Percentiles rank a stretch among this genome's conserved stretches.
phyloP scores from a whole-genome alignment of 2,797 vertebrate genomes.

The Spheniscus humboldti region DNA sequence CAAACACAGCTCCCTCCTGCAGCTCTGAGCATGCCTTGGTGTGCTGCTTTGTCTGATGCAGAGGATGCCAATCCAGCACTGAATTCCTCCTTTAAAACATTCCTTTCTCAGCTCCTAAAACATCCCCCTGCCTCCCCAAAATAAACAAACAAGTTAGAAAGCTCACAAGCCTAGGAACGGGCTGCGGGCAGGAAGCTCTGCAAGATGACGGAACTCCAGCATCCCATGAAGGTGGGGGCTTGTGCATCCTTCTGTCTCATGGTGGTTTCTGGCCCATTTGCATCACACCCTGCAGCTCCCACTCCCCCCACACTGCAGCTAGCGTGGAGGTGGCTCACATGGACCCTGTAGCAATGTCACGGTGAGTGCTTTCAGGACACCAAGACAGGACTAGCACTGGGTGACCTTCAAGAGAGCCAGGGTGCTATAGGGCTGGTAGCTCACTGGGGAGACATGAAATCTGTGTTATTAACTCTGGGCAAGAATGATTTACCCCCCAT shows the following conservation, averaged over 20 bases:
- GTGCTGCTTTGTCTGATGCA: neutral
- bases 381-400: rapidly evolving
- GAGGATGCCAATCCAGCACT: neutral
- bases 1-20: neutral
- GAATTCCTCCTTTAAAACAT: neutral
- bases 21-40: neutral
- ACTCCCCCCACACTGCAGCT: neutral
- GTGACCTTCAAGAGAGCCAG: neutral
- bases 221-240: neutral
- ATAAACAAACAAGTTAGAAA: conserved; percentile 22
- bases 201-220: neutral
- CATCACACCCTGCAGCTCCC: neutral
- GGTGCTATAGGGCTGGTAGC: neutral
- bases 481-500: neutral
- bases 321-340: rapidly evolving
- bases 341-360: rapidly evolving
- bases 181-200: neutral
- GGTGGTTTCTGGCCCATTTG: neutral
- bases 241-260: neutral
- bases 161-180: neutral
- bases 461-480: neutral
- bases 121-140: neutral
- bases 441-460: neutral
- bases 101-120: neutral
- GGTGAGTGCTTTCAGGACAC: neutral